Evolutionary conservation across 1,140 invertebrate species (phyloP).

Genomic region (Plectrocnemia conspersa): DNA sequence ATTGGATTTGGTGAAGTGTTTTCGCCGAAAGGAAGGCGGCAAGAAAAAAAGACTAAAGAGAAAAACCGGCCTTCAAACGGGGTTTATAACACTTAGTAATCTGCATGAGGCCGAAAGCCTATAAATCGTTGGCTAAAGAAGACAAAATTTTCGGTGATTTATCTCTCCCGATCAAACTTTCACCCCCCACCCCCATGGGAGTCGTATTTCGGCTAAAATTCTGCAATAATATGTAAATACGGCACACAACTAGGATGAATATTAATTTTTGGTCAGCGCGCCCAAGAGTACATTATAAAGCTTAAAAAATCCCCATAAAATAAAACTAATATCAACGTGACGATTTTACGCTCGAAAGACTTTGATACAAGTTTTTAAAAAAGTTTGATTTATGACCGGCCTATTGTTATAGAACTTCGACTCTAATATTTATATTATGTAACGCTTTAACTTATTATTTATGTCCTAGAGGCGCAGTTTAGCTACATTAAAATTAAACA

Average conservation of each 20-base stretch:
- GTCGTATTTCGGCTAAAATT: not conserved
- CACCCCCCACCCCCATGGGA: not conserved
- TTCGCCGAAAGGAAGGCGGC: conserved; percentile 12
- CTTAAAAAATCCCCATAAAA: too few relatives aligned
- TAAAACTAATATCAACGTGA: too few relatives aligned
- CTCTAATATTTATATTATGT: too few relatives aligned
- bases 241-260: conserved; percentile 6
- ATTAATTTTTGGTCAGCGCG: conserved; percentile 5
- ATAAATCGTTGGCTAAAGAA: conserved; percentile 23
- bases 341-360: too few relatives aligned
- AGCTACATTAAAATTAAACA: too few relatives aligned
- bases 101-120: conserved; percentile 21
- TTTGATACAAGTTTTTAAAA: too few relatives aligned
- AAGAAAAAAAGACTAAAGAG: conserved; percentile 1
- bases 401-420: too few relatives aligned
- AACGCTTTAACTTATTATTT: too few relatives aligned
- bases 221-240: conserved; percentile 7
- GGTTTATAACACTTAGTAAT: conserved; percentile 23
- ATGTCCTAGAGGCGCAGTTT: too few relatives aligned
- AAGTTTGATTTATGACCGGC: too few relatives aligned
- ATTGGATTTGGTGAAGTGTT: conserved; percentile 25
- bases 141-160: conserved; percentile 16
- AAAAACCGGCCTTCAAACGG: conserved; percentile 23
- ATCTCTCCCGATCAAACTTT: not conserved
- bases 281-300: too few relatives aligned